Percentiles rank a stretch among this genome's conserved stretches.
Evolutionary conservation across 1,140 invertebrate species (phyloP).

Genomic region (Brachystomella parvula): DNA sequence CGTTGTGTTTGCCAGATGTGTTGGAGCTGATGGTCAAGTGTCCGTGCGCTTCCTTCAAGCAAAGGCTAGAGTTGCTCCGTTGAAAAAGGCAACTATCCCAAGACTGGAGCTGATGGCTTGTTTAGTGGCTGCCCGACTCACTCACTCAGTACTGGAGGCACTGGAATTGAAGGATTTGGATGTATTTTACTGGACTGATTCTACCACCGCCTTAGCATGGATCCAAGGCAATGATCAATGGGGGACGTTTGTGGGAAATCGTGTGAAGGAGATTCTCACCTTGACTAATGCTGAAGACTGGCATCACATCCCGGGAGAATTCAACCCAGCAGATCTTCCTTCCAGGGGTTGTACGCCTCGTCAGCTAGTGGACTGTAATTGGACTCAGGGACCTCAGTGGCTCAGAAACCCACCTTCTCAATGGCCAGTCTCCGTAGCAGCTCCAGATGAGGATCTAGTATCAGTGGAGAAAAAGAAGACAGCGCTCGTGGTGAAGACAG

Average conservation of each 20-base stretch:
- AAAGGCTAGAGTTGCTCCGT: conserved; percentile 41
- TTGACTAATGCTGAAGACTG: background rate
- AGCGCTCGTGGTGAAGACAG: background rate
- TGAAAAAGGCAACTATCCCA: conserved; percentile 39
- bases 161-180: background rate
- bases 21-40: background rate
- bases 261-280: background rate
- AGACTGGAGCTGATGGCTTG: conserved; percentile 38
- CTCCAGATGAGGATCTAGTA: background rate
- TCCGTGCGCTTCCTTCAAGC: conserved; percentile 37
- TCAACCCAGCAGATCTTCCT: conserved; percentile 33
- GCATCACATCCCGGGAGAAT: conserved; percentile 14
- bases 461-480: background rate
- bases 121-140: conserved; percentile 25
- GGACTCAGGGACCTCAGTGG: background rate
- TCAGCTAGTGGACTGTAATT: background rate
- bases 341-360: conserved; percentile 19
- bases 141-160: background rate
- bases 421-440: background rate
- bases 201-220: conserved; percentile 39
- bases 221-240: conserved; percentile 32
- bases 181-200: conserved; percentile 39
- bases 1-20: background rate
- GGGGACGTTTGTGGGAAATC: conserved; percentile 32
- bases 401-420: too few species aligned